These are phyloP conservation scores for Salvelinus fontinalis DNA, from an alignment of 2,113 vertebrate species.

Conservation along the genomic window DNA sequence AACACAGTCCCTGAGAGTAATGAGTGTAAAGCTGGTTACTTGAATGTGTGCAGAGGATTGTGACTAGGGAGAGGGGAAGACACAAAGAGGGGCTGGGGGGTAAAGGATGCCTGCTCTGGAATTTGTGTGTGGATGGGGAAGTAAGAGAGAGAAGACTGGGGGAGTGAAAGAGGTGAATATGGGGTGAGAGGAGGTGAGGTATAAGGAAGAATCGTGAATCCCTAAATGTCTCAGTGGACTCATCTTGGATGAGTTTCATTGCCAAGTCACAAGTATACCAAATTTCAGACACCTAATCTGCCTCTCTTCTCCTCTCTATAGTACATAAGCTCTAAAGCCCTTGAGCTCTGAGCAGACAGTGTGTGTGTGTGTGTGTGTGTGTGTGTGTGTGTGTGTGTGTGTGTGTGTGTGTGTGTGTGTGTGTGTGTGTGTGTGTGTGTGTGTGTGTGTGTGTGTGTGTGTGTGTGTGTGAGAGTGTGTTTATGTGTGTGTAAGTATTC, in stretches of 20 bases:
- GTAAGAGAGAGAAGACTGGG: neutral
- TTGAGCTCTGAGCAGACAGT: conserved; percentile 37
- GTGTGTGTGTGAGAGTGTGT: conserved; percentile 2
- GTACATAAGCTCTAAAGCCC: conserved; percentile 28
- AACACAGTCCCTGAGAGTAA: conserved; percentile 17
- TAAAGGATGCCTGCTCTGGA: neutral
- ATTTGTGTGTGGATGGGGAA: neutral
- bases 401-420: neutral
- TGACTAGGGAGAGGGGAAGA: neutral
- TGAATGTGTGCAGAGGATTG: conserved; percentile 6
- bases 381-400: neutral
- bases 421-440: neutral
- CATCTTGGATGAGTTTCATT: neutral
- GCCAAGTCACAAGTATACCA: neutral
- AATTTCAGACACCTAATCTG: neutral
- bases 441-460: conserved; percentile 9
- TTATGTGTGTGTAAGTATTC: neutral
- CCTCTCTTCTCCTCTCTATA: neutral
- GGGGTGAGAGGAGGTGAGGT: neutral
- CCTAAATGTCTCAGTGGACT: neutral
- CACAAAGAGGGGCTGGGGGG: neutral
- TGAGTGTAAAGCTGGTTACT: conserved; percentile 14
- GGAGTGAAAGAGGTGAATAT: neutral
- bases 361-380: conserved; percentile 18
- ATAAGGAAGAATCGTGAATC: neutral